Conservation (phyloP, 2,888 invertebrate genomes). For the Microchrysa polita region DNA sequence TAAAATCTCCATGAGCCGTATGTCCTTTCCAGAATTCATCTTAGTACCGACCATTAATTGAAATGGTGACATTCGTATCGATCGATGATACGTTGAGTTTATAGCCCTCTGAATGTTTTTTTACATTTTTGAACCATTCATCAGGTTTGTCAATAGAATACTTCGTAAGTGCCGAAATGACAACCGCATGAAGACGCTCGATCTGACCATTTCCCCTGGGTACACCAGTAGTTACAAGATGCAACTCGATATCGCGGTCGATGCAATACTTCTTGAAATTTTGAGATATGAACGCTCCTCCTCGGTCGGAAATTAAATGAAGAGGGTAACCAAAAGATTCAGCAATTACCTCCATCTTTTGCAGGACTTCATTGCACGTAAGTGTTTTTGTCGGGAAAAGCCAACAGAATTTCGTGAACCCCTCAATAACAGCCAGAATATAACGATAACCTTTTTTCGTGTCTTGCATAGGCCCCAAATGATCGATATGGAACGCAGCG, state of each 20-base stretch:
- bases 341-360: neutral
- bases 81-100: no score
- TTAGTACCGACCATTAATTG: neutral
- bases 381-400: neutral
- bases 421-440: neutral
- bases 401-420: neutral
- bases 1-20: neutral
- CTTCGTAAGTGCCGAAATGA: slow-evolving; percentile 39
- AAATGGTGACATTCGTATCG: neutral
- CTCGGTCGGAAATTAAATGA: neutral
- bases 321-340: neutral
- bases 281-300: neutral
- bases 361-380: neutral
- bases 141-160: slow-evolving; percentile 35
- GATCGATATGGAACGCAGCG: neutral
- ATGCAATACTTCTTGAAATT: neutral
- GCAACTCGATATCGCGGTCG: neutral
- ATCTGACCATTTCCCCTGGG: slow-evolving; percentile 2
- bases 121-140: slow-evolving; percentile 51
- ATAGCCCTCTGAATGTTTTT: neutral
- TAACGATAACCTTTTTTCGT: neutral
- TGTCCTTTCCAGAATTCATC: neutral
- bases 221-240: slow-evolving; percentile 10
- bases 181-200: slow-evolving; percentile 45
- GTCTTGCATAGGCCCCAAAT: neutral